Evolutionary conservation across 2,888 invertebrate genomes (phyloP).

Genomic region (Dicycla oo): DNA sequence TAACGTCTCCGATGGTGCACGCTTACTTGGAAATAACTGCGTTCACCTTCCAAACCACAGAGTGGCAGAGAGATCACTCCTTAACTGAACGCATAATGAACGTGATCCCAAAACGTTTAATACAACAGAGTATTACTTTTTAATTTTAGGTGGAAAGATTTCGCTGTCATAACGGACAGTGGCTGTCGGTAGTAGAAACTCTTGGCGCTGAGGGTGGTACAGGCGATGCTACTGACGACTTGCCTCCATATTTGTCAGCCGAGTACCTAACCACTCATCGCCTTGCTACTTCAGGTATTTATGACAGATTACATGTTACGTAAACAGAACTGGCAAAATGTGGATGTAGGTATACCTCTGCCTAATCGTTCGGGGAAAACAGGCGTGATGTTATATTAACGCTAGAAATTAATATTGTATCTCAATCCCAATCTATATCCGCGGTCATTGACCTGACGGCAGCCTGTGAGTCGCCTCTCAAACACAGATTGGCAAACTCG

Average conservation of each 20-base stretch:
- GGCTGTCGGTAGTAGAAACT: conserved; percentile 98
- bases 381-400: neutral
- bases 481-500: neutral
- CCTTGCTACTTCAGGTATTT: conserved; percentile 83
- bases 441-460: neutral
- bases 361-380: neutral
- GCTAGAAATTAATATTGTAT: neutral
- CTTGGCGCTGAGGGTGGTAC: conserved; percentile 89
- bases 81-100: neutral
- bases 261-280: conserved; percentile 91
- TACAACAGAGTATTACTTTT: neutral
- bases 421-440: neutral
- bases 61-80: neutral
- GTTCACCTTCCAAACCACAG: neutral
- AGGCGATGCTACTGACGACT: conserved; percentile 91
- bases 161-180: conserved; percentile 99
- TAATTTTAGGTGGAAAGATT: conserved; percentile 94
- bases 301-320: neutral
- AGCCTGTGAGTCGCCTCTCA: neutral
- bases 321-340: neutral
- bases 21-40: neutral
- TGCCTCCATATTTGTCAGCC: conserved; percentile 94
- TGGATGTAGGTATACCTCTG: neutral
- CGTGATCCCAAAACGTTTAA: neutral
- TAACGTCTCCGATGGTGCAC: neutral